Evolutionary conservation across 2,888 invertebrate species (phyloP).

Genomic region (Petrophora chlorosata): DNA sequence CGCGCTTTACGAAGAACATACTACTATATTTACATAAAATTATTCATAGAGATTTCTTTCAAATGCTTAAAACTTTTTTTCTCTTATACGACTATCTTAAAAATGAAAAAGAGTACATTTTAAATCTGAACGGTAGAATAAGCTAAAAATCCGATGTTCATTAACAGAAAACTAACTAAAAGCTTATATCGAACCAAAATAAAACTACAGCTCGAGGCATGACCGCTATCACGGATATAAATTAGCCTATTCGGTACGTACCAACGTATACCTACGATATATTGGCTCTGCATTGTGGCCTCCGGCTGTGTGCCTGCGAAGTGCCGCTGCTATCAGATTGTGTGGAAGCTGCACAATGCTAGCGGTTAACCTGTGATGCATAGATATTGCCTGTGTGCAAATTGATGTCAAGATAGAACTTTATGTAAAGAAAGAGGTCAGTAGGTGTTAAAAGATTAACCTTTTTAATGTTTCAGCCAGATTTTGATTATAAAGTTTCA

Average conservation of each 20-base stretch:
- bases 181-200: constrained; percentile 1
- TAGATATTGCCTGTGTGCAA: constrained; percentile 17
- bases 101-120: no score
- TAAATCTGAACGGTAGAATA: no score
- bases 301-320: constrained; percentile 23
- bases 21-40: no score
- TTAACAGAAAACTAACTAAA: no score
- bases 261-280: constrained; percentile 20
- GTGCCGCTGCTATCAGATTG: constrained; percentile 22
- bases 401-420: constrained; percentile 13
- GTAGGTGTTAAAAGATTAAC: no score
- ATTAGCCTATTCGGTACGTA: constrained; percentile 27
- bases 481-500: no score
- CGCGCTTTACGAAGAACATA: constrained; percentile 3
- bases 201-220: constrained; percentile 17
- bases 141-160: no score
- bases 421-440: no score
- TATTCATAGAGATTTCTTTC: no score
- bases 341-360: constrained; percentile 21
- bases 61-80: no score
- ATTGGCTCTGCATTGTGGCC: constrained; percentile 26
- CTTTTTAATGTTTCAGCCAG: no score
- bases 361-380: constrained; percentile 22
- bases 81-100: no score
- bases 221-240: constrained; percentile 22